Conservation (phyloP, 2,888 invertebrate genomes). For the Biston betularia region DNA sequence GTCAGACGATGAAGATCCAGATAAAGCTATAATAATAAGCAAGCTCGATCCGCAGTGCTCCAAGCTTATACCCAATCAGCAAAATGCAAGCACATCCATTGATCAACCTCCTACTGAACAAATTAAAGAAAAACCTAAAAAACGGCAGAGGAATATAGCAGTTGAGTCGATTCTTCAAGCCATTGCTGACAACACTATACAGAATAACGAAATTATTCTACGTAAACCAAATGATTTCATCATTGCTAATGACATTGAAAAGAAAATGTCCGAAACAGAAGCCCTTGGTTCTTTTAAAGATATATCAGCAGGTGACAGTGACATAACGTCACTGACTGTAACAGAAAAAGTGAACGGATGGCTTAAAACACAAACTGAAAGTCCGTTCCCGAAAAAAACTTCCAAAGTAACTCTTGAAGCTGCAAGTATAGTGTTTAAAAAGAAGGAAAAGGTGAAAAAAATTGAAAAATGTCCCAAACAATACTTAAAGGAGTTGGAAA, state of each 20-base stretch:
- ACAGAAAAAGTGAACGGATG: conserved; percentile 29
- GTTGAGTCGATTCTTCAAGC: conserved; percentile 56
- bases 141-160: conserved; percentile 59
- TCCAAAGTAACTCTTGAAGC: conserved; percentile 41
- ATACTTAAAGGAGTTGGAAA: background rate
- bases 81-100: conserved; percentile 7
- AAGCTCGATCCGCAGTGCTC: conserved; percentile 29
- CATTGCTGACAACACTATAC: conserved; percentile 28
- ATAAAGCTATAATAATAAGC: conserved; percentile 32
- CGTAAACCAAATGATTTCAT: conserved; percentile 54
- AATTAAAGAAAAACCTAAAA: conserved; percentile 26
- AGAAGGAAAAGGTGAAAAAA: conserved; percentile 16
- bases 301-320: background rate
- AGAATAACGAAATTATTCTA: background rate
- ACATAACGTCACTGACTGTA: background rate
- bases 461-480: background rate
- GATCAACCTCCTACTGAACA: conserved; percentile 10
- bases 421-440: conserved; percentile 45
- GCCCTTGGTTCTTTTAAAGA: background rate
- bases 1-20: conserved; percentile 37
- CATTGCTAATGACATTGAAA: conserved; percentile 18
- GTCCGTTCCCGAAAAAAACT: conserved; percentile 27
- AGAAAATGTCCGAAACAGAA: background rate
- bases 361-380: conserved; percentile 23
- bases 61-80: conserved; percentile 18